Evolutionary conservation across 2,797 vertebrate genomes (phyloP).

Genomic region (Paedocypris micromegethes): DNA sequence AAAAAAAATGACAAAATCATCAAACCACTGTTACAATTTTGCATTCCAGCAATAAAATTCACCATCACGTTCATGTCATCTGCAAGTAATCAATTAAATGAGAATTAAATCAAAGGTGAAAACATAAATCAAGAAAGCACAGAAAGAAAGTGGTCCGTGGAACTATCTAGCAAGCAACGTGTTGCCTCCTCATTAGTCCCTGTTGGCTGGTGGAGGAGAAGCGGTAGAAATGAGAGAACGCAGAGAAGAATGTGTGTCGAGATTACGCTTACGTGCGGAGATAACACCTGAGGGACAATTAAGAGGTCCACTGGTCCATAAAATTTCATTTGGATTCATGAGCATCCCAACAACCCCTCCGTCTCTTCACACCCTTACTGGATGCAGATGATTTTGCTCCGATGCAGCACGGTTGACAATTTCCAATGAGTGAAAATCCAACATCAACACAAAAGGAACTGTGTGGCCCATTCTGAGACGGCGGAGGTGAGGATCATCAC

Average conservation of each 20-base stretch:
- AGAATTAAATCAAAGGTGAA: neutral
- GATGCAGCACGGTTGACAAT: slow-evolving; percentile 53
- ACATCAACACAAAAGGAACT: slow-evolving; percentile 27
- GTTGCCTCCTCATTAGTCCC: slow-evolving; percentile 12
- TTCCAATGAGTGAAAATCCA: slow-evolving; percentile 46
- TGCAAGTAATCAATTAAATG: too few species aligned
- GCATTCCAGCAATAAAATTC: too few species aligned
- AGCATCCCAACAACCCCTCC: slow-evolving; percentile 53
- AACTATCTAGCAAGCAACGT: slow-evolving; percentile 12
- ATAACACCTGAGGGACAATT: slow-evolving; percentile 86
- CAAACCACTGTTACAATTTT: too few species aligned
- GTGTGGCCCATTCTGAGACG: slow-evolving; percentile 32
- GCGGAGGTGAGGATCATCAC: slow-evolving; percentile 34
- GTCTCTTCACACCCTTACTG: slow-evolving; percentile 16
- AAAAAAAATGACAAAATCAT: too few species aligned
- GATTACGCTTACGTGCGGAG: slow-evolving; percentile 78
- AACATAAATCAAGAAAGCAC: neutral
- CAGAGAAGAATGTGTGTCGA: slow-evolving; percentile 74
- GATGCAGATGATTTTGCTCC: slow-evolving; percentile 45
- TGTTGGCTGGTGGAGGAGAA: slow-evolving; percentile 26
- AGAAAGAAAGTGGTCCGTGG: neutral
- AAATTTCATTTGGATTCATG: slow-evolving; percentile 84
- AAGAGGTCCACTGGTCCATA: slow-evolving; percentile 89
- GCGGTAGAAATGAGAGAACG: slow-evolving; percentile 54
- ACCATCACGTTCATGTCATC: too few species aligned